Evolutionary conservation across 2,888 invertebrate genomes (phyloP), one percentile per base, ranked within the genome.

Genomic region (Drosophila conformis): DNA sequence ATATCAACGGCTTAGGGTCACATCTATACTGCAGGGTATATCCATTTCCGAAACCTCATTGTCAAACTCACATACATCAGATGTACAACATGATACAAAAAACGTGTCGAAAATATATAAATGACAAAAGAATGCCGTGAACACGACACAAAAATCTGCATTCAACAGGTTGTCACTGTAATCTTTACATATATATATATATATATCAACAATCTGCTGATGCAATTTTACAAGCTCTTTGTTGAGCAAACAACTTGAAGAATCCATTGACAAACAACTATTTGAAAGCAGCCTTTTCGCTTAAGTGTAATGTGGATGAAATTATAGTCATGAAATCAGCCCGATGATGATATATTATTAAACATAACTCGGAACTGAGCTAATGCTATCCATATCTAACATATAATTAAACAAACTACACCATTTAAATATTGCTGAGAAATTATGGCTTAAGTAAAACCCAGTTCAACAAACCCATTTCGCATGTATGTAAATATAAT

Each of bases 121-220:
- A 75, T 73, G 27, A 38, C 25, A 40, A 56, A 8, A 18, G n/a
- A 21, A 57, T 40, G 40, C 29, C 29, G 52, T 11, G 25, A 63
- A 63, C 52, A 29, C 38, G 57, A 52, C 51, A 64, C 65, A 61
- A 38, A 57, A 46, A 60, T 56, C 21, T 36, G 36, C 49, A 68
- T 52, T 73, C 75, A 69, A 74, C 69, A 65, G 69, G 74, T 66
- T 74, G 66, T 69, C 61, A 25, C 29, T 67, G 62, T 56, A 27
- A 31, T 57, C 48, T 40, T 21, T 2, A 42, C 10, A 18, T 15
- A 38, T 56, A 29, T 33, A 35, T 6, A 11, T 48, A 27, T 7
- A 27, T 60, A 8, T 46, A 40, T 60, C 21, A 54, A 35, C 36
- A 18, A 54, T 29, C 25, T 35, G 40, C 38, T 38, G 35, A 36